These are phyloP conservation scores for Hydrophis major DNA, from an alignment of 2,797 vertebrate species.

Conservation along the genomic window DNA sequence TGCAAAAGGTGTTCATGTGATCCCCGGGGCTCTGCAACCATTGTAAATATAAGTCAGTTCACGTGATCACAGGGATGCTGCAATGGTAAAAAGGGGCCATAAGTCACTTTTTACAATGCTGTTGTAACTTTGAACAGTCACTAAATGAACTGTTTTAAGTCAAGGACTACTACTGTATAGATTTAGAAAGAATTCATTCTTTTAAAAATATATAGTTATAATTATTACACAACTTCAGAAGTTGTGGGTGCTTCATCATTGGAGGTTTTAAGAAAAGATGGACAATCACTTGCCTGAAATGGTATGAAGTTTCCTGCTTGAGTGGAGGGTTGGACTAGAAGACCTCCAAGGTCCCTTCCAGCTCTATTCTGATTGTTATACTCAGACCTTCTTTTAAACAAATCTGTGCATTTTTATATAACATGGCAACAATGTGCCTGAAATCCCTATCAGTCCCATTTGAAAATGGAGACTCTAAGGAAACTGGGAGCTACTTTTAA, in stretches of 20 bases:
- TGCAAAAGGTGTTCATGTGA: too few species aligned
- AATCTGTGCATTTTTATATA: neutral
- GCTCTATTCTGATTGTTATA: neutral
- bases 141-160: too few species aligned
- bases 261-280: neutral
- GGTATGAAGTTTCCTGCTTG: neutral
- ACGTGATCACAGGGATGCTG: too few species aligned
- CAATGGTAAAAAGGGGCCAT: too few species aligned
- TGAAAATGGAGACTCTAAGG: neutral
- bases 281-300: neutral
- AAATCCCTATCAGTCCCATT: neutral
- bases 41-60: too few species aligned
- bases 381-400: neutral
- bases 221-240: neutral
- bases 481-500: neutral
- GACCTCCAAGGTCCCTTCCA: neutral
- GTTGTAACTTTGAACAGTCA: too few species aligned
- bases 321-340: neutral
- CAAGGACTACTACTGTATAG: too few species aligned
- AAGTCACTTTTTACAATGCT: too few species aligned
- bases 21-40: too few species aligned
- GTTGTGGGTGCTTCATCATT: neutral
- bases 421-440: neutral
- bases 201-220: too few species aligned
- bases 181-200: too few species aligned